Conservation (phyloP, 2,113 vertebrate genomes). For the Delphinapterus leucas region DNA sequence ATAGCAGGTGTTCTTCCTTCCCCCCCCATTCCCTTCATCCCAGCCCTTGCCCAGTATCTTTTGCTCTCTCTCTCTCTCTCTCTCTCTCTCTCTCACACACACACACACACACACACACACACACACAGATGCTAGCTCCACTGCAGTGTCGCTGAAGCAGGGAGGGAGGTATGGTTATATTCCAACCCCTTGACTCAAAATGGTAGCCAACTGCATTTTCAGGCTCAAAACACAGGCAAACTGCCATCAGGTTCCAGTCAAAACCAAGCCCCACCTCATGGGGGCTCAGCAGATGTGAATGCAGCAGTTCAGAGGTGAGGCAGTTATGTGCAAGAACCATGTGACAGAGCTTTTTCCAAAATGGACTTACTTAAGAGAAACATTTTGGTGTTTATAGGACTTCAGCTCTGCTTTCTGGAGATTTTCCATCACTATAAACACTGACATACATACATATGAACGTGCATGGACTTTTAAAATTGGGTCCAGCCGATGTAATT, state of each 20-base stretch:
- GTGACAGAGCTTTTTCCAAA: constrained; percentile 27
- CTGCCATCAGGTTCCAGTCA: constrained; percentile 9
- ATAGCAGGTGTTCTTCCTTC: neutral
- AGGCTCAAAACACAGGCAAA: neutral
- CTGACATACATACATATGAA: neutral
- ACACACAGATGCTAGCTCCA: neutral
- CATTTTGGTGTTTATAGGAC: constrained; percentile 33
- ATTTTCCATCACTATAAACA: constrained; percentile 35
- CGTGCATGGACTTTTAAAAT: neutral
- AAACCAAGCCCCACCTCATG: neutral
- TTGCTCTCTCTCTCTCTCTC: neutral
- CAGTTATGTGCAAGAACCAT: constrained; percentile 12
- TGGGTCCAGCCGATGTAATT: neutral
- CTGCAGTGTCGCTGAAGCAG: neutral
- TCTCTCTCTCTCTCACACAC: neutral
- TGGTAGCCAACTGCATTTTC: constrained; percentile 14
- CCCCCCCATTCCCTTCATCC: neutral
- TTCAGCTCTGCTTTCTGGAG: constrained; percentile 17
- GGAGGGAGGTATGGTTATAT: neutral
- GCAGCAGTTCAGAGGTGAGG: constrained; percentile 20
- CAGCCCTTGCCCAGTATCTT: neutral
- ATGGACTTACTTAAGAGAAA: constrained; percentile 1
- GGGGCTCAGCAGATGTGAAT: constrained; percentile 30
- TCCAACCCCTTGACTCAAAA: neutral
- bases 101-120: neutral